Evolutionary conservation across 37 sponge, comb jelly and placozoan species (phyloP), one percentile per base, ranked within the genome.

Genomic region (Ephydatia muelleri): DNA sequence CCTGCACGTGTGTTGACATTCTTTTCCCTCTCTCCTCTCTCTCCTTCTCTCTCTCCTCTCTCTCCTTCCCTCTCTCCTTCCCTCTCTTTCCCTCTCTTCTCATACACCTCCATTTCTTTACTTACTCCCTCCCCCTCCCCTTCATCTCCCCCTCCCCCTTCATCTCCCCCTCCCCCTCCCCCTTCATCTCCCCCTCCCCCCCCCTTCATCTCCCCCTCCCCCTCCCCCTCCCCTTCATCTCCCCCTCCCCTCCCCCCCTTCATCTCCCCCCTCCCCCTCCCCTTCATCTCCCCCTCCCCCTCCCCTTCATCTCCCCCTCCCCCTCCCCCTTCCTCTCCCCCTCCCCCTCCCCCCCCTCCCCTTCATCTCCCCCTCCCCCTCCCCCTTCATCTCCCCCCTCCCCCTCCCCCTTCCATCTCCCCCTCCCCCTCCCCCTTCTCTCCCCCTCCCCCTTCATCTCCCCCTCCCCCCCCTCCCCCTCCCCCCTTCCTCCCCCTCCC

Each of bases 381-480:
- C 76, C 38, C 68, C 68, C 39, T 1, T 29, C 84, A 30, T 66
- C 38, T 65, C 65, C 49, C 35, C 30, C 67, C 75, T n/a, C n/a
- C n/a, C n/a, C 35, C 66, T 65, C 14, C 19, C 66, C 21, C 14
- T 65, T 65, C 14, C 21, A 22, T 65, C 66, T 21, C 74, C 57
- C 49, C 48, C 49, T 48, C 74, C 75, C 34, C 67, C 75, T 31
- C 2, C 38, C 83, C 66, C 66, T 37, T 57, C 73, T 72, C 64
- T 47, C 64, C 57, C 73, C 49, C 73, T 40, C 73, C 73, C 73
- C n/a, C n/a, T n/a, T n/a, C n/a, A n/a, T n/a, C n/a, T n/a, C n/a
- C n/a, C n/a, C n/a, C n/a, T n/a, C n/a, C 28, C n/a, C 67, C 30
- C 75, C 35, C n/a, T 39, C n/a, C 76, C 40, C 38, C 38, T 39